These are phyloP conservation scores for Catharus bicknelli DNA, from an alignment of 2,113 vertebrate genomes.

Conservation along the genomic window DNA sequence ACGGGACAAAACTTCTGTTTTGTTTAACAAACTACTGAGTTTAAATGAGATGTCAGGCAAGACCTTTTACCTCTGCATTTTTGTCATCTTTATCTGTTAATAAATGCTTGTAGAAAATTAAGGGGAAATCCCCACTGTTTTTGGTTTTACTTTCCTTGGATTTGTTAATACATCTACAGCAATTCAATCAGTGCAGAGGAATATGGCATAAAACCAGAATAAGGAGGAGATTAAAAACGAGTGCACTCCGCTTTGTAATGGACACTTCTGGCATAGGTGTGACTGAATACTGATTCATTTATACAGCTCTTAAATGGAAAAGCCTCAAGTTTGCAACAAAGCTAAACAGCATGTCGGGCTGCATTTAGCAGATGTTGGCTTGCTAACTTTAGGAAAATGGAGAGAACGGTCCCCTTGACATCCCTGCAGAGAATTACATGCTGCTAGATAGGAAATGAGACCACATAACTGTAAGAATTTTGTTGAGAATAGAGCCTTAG, in stretches of 20 bases:
- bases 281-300: neutral
- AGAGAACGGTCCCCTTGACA: neutral
- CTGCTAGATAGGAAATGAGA: neutral
- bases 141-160: neutral
- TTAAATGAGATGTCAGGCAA: neutral
- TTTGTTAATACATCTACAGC: neutral
- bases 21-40: neutral
- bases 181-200: neutral
- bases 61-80: slow-evolving; percentile 40
- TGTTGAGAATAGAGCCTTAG: neutral
- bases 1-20: neutral
- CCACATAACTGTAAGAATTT: neutral
- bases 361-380: neutral
- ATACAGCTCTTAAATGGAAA: neutral
- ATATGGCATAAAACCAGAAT: slow-evolving; percentile 58
- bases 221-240: slow-evolving; percentile 44
- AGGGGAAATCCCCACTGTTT: neutral
- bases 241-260: neutral
- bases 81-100: slow-evolving; percentile 39
- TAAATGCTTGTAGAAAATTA: slow-evolving; percentile 8
- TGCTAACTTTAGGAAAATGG: neutral
- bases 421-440: neutral
- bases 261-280: neutral
- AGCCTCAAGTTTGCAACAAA: neutral
- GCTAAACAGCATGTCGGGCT: neutral